Evolutionary conservation across 2,888 invertebrate species (phyloP).

Genomic region (Pseudococcus jackbeardsleyi): DNA sequence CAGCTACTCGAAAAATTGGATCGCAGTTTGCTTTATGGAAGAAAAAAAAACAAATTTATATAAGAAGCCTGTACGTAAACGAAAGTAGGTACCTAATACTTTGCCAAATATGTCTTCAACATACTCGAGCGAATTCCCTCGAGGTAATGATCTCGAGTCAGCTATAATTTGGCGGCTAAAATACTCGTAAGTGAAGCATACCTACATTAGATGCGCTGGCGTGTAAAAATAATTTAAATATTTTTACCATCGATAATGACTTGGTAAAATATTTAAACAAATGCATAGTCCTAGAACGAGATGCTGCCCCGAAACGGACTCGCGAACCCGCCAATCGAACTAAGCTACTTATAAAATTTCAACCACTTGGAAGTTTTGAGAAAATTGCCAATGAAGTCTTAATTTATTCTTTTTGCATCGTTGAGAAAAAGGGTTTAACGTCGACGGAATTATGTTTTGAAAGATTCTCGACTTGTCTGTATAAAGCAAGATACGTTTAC

Average conservation of each 20-base stretch:
- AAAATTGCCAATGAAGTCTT: constrained; percentile 28
- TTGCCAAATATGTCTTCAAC: background rate
- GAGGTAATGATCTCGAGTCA: background rate
- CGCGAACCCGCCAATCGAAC: background rate
- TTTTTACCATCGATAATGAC: background rate
- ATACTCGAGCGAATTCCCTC: background rate
- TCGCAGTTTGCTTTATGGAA: background rate
- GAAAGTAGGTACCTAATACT: background rate
- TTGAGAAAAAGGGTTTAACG: background rate
- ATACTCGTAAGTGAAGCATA: no score
- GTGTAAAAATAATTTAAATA: background rate
- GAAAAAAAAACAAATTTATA: background rate
- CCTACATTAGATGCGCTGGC: background rate
- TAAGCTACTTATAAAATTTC: constrained; percentile 30
- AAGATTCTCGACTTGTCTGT: background rate
- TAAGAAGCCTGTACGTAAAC: background rate
- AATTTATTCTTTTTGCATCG: constrained; percentile 30
- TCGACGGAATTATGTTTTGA: background rate
- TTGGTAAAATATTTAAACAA: background rate
- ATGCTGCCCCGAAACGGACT: background rate
- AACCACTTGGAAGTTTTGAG: background rate
- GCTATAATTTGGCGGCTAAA: background rate
- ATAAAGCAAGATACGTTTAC: background rate
- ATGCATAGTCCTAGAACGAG: background rate
- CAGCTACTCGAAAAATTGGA: background rate